Conservation (phyloP, 2,888 invertebrate species). For the Chymomyza procnemis region DNA sequence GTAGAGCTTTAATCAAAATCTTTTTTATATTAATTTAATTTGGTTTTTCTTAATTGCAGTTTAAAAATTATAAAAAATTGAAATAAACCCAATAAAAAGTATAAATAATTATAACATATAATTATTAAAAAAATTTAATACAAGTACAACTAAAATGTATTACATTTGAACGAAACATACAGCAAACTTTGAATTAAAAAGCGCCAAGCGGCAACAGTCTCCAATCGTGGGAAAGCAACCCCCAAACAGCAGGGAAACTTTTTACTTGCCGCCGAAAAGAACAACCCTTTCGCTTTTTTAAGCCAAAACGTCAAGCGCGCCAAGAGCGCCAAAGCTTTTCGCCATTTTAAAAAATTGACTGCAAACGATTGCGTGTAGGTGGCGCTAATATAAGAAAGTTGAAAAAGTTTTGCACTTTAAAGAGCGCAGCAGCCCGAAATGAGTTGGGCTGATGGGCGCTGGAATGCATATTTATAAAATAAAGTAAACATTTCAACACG, state of each 20-base stretch:
- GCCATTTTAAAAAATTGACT: constrained; percentile 67
- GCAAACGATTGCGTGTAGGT: constrained; percentile 43
- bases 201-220: constrained; percentile 5
- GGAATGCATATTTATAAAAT: too few species aligned
- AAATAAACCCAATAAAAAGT: too few species aligned
- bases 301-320: constrained; percentile 45
- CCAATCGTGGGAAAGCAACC: neutral
- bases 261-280: neutral
- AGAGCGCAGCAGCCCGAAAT: neutral
- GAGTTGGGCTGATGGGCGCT: too few species aligned
- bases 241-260: constrained; percentile 22
- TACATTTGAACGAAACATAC: too few species aligned
- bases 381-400: constrained; percentile 33
- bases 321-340: constrained; percentile 68
- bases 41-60: too few species aligned
- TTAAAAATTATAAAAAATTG: too few species aligned
- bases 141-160: too few species aligned
- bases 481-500: too few species aligned
- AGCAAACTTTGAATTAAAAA: neutral
- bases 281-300: constrained; percentile 67
- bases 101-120: too few species aligned
- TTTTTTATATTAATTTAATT: too few species aligned
- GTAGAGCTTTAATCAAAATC: too few species aligned
- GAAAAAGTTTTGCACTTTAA: constrained; percentile 5
- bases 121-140: too few species aligned